Percentiles rank a stretch among this genome's conserved stretches.
Conservation (phyloP, 53 echinoderm and acorn worm genomes). For the Paelopatides confundens region DNA sequence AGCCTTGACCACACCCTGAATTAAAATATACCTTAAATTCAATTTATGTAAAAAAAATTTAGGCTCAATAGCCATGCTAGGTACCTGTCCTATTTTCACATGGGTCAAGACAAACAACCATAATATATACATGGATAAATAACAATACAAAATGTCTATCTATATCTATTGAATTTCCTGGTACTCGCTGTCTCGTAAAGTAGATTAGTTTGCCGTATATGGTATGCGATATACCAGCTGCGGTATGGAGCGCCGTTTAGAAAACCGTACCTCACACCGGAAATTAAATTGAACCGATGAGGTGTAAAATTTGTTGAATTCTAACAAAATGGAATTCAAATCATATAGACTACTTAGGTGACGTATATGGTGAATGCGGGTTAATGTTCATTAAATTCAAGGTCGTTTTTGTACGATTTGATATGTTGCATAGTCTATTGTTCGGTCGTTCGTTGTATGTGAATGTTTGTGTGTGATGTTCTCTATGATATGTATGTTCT, state of each 20-base stretch:
- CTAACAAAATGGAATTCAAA: background rate
- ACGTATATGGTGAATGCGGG: background rate
- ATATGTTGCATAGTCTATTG: too few relatives aligned
- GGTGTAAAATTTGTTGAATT: conserved; percentile 26
- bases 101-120: background rate
- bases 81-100: too few relatives aligned
- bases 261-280: background rate
- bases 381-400: background rate
- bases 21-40: too few relatives aligned
- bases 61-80: too few relatives aligned
- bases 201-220: background rate
- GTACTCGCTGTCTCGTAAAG: background rate
- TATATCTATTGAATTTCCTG: background rate
- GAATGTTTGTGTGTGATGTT: too few relatives aligned
- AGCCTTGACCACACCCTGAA: too few relatives aligned
- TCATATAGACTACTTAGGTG: too few relatives aligned
- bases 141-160: background rate
- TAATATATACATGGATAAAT: background rate
- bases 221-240: conserved; percentile 17
- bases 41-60: too few relatives aligned
- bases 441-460: too few relatives aligned
- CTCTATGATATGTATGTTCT: too few relatives aligned
- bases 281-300: conserved; percentile 12
- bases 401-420: background rate
- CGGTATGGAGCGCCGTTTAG: background rate